These are phyloP conservation scores for Catharus minimus DNA, from an alignment of 2,113 vertebrate species.

Conservation along the genomic window DNA sequence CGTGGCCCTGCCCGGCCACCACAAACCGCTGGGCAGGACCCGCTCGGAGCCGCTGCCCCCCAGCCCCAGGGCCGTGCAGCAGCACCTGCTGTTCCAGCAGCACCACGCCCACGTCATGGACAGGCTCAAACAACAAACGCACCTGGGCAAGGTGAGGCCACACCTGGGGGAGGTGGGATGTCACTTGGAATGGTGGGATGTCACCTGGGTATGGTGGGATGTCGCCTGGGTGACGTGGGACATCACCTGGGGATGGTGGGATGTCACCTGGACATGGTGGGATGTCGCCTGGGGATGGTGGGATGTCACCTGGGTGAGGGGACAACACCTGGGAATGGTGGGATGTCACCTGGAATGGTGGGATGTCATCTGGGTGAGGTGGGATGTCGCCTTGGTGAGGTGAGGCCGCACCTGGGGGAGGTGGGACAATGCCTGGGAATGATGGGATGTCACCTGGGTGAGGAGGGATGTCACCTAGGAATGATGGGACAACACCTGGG, in stretches of 20 bases:
- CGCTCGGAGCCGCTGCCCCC: constrained; percentile 92
- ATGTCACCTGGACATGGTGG: background rate
- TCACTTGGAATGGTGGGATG: background rate
- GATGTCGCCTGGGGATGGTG: background rate
- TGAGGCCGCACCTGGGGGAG: too few relatives aligned
- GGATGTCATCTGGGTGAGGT: too few relatives aligned
- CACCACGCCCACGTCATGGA: constrained; percentile 79
- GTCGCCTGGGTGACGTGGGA: too few relatives aligned
- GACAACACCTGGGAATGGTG: too few relatives aligned
- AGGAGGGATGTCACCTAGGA: too few relatives aligned
- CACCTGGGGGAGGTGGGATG: background rate
- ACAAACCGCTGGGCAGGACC: constrained; percentile 87
- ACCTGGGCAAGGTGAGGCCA: constrained; percentile 75
- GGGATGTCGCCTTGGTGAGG: too few relatives aligned
- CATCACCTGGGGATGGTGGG: too few relatives aligned
- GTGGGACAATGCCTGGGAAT: too few relatives aligned
- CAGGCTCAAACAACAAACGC: constrained; percentile 78
- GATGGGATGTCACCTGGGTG: too few relatives aligned
- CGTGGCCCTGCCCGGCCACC: constrained; percentile 76
- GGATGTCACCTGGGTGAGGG: too few relatives aligned
- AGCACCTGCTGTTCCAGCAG: constrained; percentile 73
- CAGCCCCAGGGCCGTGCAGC: constrained; percentile 76
- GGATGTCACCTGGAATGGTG: too few relatives aligned
- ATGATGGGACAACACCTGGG: too few relatives aligned
- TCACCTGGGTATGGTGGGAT: background rate